A percentile compares a stretch with the other conserved stretches of the same genome.
Evolutionary conservation across 2,797 vertebrate genomes (phyloP).

Genomic region (Eupleurogrammus muticus): DNA sequence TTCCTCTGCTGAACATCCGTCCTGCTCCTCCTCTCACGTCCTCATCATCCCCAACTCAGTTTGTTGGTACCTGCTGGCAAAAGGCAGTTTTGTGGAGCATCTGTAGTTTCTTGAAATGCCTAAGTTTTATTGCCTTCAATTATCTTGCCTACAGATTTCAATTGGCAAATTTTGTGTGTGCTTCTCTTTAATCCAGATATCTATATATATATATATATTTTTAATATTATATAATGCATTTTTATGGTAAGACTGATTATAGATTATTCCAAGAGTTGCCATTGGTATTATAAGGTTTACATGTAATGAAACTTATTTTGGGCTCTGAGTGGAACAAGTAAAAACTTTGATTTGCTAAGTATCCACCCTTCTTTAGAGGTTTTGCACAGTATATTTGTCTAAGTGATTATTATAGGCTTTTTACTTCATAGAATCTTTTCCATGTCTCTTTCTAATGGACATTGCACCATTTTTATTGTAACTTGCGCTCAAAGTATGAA

Average conservation of each 20-base stretch:
- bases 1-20: constrained; percentile 60
- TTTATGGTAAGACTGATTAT: constrained; percentile 22
- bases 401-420: not conserved
- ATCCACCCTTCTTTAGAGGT: not conserved
- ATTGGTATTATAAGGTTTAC: constrained; percentile 13
- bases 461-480: too few species aligned
- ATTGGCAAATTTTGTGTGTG: constrained; percentile 15
- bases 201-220: constrained; percentile 4
- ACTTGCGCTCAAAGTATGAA: too few species aligned
- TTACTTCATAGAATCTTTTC: not conserved
- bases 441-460: too few species aligned
- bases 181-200: constrained; percentile 24
- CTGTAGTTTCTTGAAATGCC: constrained; percentile 36
- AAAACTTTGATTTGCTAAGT: not conserved
- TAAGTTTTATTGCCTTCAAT: constrained; percentile 34
- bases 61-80: constrained; percentile 54
- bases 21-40: constrained; percentile 45
- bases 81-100: constrained; percentile 42
- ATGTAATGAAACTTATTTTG: constrained; percentile 2
- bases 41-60: constrained; percentile 62
- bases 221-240: constrained; percentile 4
- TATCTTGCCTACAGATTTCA: constrained; percentile 46
- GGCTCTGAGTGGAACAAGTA: constrained; percentile 1
- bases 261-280: constrained; percentile 16
- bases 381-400: not conserved